These are phyloP conservation scores for Hipparchia sbordonii DNA, from an alignment of 2,888 invertebrate species.

Conservation along the genomic window DNA sequence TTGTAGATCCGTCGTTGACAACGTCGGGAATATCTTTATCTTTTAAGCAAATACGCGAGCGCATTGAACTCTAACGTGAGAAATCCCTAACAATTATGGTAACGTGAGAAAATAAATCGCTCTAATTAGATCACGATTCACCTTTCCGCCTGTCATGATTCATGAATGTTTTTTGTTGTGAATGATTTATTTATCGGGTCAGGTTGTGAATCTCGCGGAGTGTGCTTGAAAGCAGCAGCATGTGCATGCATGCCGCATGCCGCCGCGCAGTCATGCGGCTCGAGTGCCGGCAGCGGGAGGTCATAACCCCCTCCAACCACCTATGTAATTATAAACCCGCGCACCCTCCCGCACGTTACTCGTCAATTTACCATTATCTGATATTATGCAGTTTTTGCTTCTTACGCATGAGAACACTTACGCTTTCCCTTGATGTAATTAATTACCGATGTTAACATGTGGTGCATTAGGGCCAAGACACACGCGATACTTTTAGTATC, in stretches of 20 bases:
- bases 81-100: slow-evolving; percentile 30
- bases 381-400: slow-evolving; percentile 52
- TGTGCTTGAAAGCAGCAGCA: slow-evolving; percentile 43
- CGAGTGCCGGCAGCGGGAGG: slow-evolving; percentile 42
- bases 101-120: slow-evolving; percentile 21
- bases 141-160: slow-evolving; percentile 18
- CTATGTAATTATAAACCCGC: slow-evolving; percentile 50
- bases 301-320: slow-evolving; percentile 40
- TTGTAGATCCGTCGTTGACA: slow-evolving; percentile 57
- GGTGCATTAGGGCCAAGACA: slow-evolving; percentile 53
- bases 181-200: slow-evolving; percentile 39
- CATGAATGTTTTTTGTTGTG: slow-evolving; percentile 30
- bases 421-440: slow-evolving; percentile 72
- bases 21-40: slow-evolving; percentile 61
- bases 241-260: slow-evolving; percentile 46
- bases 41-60: slow-evolving; percentile 56
- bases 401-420: slow-evolving; percentile 73
- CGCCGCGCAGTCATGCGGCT: slow-evolving; percentile 47
- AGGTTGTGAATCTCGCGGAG: slow-evolving; percentile 40
- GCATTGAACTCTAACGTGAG: slow-evolving; percentile 52
- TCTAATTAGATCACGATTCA: slow-evolving; percentile 23
- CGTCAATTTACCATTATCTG: slow-evolving; percentile 48
- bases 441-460: slow-evolving; percentile 75
- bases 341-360: slow-evolving; percentile 45
- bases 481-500: neutral